Evolutionary conservation across 2,888 invertebrate species (phyloP).

Genomic region (Meghimatium bilineatum): DNA sequence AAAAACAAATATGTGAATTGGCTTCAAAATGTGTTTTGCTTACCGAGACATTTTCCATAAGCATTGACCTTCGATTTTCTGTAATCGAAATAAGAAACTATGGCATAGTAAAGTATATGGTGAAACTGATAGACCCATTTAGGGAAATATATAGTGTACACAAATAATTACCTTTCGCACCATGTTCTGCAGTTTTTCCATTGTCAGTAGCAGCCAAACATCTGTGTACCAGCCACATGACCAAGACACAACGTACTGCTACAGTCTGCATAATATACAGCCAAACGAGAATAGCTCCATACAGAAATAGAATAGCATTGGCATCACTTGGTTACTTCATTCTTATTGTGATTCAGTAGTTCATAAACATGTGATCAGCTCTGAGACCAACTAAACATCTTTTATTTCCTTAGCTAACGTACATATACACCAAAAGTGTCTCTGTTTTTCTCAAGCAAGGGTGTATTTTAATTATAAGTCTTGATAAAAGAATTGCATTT

Average conservation of each 20-base stretch:
- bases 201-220: not conserved
- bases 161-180: not conserved
- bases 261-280: constrained; percentile 23
- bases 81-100: no score
- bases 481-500: no score
- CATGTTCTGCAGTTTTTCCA: not conserved
- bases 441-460: no score
- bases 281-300: not conserved
- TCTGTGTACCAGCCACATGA: constrained; percentile 20
- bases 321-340: constrained; percentile 4
- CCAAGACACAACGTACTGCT: constrained; percentile 6
- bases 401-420: no score
- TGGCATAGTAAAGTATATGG: no score
- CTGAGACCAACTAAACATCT: not conserved
- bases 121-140: not conserved
- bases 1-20: no score
- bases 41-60: no score
- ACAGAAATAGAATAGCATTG: not conserved
- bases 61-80: no score
- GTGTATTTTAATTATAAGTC: no score
- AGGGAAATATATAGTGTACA: no score
- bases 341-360: not conserved
- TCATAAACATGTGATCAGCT: not conserved
- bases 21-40: no score
- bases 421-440: no score